phyloP scores from a whole-genome alignment of 1,140 invertebrate species.

The Lethrus apterus region DNA sequence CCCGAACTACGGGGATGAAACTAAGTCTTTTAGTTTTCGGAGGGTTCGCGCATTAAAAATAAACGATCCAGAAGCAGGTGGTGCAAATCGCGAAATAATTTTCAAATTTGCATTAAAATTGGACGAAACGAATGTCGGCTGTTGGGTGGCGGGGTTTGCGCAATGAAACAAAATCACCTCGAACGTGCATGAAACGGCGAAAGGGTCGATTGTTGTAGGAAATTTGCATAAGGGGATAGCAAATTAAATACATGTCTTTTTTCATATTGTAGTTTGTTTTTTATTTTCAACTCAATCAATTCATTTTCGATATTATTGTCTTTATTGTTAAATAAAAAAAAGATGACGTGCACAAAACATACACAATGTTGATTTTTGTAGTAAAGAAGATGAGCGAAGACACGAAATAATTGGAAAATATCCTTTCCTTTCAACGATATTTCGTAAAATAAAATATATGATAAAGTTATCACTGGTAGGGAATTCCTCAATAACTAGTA shows the following conservation, averaged over 20 bases:
- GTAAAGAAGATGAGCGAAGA: too few relatives aligned
- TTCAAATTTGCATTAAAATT: constrained; percentile 10
- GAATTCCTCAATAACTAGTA: too few relatives aligned
- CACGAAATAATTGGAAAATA: too few relatives aligned
- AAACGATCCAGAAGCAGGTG: constrained; percentile 6
- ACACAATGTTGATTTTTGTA: too few relatives aligned
- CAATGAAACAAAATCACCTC: too few relatives aligned
- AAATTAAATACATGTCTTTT: not conserved
- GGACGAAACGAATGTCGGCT: not conserved
- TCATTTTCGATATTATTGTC: too few relatives aligned
- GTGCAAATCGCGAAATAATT: constrained; percentile 7
- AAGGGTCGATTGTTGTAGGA: not conserved
- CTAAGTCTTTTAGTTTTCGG: constrained; percentile 14
- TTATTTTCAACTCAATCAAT: too few relatives aligned
- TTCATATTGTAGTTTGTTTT: not conserved
- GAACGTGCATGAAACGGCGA: not conserved
- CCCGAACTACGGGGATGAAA: constrained; percentile 11
- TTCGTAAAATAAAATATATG: not conserved
- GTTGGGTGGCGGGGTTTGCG: not conserved
- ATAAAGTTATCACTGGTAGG: not conserved
- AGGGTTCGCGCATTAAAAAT: constrained; percentile 4
- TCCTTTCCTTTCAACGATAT: too few relatives aligned
- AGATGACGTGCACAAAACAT: too few relatives aligned
- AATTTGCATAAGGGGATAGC: not conserved
- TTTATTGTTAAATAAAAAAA: too few relatives aligned